phyloP scores from a whole-genome alignment of 2,113 vertebrate genomes.

The Sceloporus tristichus region DNA sequence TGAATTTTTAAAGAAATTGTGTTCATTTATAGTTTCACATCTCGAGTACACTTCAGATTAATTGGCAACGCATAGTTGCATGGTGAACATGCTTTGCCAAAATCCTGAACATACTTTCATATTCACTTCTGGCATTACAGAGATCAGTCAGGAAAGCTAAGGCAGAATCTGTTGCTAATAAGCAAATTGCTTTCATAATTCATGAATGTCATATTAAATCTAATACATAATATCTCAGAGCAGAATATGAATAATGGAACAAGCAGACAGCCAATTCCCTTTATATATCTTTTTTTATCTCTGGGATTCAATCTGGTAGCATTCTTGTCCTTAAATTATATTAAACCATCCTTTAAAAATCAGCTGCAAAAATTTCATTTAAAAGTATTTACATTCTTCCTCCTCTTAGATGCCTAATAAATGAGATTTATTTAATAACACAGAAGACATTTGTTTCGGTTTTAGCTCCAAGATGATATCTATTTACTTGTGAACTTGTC shows the following conservation, averaged over 20 bases:
- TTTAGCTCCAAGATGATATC: background rate
- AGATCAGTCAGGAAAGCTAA: slow-evolving; percentile 15
- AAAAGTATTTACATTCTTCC: slow-evolving; percentile 49
- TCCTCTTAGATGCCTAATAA: slow-evolving; percentile 46
- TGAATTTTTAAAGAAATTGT: background rate
- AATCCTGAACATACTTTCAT: background rate
- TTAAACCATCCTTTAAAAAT: slow-evolving; percentile 58
- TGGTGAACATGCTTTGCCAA: background rate
- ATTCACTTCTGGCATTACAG: slow-evolving; percentile 24
- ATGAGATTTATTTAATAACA: background rate
- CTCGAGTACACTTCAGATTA: background rate
- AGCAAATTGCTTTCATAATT: slow-evolving; percentile 37
- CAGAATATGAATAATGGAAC: slow-evolving; percentile 54
- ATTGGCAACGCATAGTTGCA: background rate
- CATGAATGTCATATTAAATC: slow-evolving; percentile 33
- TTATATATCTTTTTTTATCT: slow-evolving; percentile 39
- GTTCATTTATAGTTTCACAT: background rate
- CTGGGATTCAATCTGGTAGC: slow-evolving; percentile 27
- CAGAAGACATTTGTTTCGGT: slow-evolving; percentile 14
- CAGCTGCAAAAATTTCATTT: slow-evolving; percentile 48
- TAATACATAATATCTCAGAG: background rate
- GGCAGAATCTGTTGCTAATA: slow-evolving; percentile 31
- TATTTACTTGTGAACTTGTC: background rate
- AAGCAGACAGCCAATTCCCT: slow-evolving; percentile 45
- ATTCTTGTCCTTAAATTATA: slow-evolving; percentile 55